phyloP scores from a whole-genome alignment of 2,888 invertebrate species.

The Peribatodes rhomboidaria region DNA sequence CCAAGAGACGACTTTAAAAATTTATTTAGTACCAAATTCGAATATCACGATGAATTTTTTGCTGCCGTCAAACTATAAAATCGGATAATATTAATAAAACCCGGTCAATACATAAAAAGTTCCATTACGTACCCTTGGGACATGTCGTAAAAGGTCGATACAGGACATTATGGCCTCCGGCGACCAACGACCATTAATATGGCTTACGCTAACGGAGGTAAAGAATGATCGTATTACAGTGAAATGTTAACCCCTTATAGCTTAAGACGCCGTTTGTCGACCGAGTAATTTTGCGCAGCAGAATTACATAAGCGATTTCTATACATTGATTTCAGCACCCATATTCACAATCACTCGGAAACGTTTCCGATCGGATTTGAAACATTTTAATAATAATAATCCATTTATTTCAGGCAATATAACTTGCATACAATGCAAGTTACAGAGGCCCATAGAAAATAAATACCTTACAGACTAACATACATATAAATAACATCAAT shows the following conservation, averaged over 20 bases:
- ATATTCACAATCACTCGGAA: no score
- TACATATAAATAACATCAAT: no score
- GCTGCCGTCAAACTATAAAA: constrained; percentile 30
- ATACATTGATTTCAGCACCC: not conserved
- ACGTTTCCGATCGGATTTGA: no score
- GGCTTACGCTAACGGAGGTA: constrained; percentile 33
- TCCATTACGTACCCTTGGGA: constrained; percentile 33
- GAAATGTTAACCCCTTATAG: constrained; percentile 25
- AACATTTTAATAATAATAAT: no score
- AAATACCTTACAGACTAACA: no score
- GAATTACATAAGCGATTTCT: not conserved
- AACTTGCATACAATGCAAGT: no score
- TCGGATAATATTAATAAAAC: constrained; percentile 37
- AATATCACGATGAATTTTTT: constrained; percentile 14
- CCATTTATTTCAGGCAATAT: no score
- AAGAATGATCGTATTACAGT: constrained; percentile 27
- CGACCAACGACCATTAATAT: constrained; percentile 32
- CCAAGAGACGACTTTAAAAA: not conserved
- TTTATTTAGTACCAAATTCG: not conserved
- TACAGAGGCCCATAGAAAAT: no score
- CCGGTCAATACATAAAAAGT: constrained; percentile 35
- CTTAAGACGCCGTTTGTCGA: not conserved
- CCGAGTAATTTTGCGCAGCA: not conserved
- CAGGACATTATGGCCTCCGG: constrained; percentile 27
- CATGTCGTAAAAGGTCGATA: constrained; percentile 36